Evolutionary conservation across 2,797 vertebrate genomes (phyloP).

Genomic region (Vultur gryphus): DNA sequence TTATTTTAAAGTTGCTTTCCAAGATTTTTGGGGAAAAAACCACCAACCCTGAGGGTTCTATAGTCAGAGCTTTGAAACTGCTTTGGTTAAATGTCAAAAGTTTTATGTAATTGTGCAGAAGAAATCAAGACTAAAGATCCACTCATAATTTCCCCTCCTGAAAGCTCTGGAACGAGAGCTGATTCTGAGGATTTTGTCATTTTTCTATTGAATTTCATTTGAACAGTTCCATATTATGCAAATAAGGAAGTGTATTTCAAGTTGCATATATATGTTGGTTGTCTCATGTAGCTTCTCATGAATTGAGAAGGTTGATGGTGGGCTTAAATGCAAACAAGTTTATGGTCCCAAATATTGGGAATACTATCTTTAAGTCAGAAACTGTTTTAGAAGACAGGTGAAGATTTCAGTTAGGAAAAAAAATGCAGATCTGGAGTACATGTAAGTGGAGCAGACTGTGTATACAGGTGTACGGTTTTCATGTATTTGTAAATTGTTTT

Average conservation of each 20-base stretch:
- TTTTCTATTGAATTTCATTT: background rate
- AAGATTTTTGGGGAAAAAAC: rapidly evolving
- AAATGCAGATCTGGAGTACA: background rate
- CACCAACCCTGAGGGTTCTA: background rate
- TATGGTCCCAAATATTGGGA: background rate
- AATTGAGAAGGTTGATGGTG: background rate
- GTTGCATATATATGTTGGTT: background rate
- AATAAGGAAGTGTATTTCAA: background rate
- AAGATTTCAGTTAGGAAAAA: background rate
- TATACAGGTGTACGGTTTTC: background rate
- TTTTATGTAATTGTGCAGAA: background rate
- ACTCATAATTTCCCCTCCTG: background rate
- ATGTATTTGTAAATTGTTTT: background rate
- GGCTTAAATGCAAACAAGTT: background rate
- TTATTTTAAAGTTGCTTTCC: background rate
- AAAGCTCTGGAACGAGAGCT: background rate
- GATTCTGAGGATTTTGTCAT: background rate
- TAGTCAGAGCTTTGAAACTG: background rate
- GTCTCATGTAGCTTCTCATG: background rate
- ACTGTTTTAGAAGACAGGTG: background rate
- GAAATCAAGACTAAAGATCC: background rate
- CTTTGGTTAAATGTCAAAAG: background rate
- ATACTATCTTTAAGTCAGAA: background rate
- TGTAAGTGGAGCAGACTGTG: background rate
- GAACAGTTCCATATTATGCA: background rate